These are phyloP conservation scores for Microtus oregoni DNA, from an alignment of 2,113 vertebrate genomes.

Conservation along the genomic window DNA sequence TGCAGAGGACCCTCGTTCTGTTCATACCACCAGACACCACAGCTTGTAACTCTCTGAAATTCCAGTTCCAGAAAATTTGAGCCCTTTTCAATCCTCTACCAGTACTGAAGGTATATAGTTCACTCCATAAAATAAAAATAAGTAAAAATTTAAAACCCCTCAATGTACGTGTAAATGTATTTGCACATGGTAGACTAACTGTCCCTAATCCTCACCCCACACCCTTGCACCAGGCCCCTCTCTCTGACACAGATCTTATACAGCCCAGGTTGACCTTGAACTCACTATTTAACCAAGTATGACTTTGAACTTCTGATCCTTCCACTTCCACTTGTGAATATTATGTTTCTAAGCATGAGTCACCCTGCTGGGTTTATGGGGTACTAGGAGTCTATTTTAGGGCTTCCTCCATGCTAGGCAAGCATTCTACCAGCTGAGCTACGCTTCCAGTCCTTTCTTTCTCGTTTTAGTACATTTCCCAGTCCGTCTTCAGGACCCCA, in stretches of 20 bases:
- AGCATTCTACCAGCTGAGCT: neutral
- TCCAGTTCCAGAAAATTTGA: neutral
- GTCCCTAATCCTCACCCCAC: accelerated
- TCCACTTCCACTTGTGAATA: neutral
- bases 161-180: neutral
- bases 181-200: neutral
- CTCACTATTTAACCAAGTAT: neutral
- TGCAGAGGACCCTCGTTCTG: neutral
- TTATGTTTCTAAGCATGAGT: too few relatives aligned
- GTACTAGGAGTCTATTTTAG: neutral
- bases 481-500: neutral
- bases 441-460: neutral
- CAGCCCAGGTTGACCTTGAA: neutral
- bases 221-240: neutral
- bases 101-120: too few relatives aligned
- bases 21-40: neutral
- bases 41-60: neutral
- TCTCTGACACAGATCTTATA: neutral
- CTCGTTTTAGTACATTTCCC: neutral
- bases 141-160: neutral
- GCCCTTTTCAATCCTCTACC: neutral
- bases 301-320: neutral
- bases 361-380: too few relatives aligned
- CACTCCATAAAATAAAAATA: neutral
- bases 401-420: neutral